Conservation (phyloP, 2,888 invertebrate genomes). For the Crioceris asparagi region DNA sequence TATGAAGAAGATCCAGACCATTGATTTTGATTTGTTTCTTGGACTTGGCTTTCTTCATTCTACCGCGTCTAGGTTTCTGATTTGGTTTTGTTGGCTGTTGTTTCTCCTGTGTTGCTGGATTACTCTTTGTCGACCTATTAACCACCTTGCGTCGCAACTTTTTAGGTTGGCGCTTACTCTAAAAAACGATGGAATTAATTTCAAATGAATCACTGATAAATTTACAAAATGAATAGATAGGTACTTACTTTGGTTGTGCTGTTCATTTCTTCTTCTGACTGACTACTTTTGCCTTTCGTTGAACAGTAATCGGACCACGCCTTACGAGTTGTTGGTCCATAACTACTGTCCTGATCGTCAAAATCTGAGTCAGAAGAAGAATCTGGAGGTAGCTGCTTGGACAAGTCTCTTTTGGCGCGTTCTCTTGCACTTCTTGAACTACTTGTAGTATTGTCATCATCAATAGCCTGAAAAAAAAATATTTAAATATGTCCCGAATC, state of each 20-base stretch:
- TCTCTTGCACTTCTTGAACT: conserved; percentile 34
- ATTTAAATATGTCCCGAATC: no score
- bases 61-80: conserved; percentile 43
- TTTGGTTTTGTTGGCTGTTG: conserved; percentile 30
- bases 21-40: conserved; percentile 68
- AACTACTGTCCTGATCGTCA: conserved; percentile 38
- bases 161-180: conserved; percentile 36
- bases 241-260: conserved; percentile 30
- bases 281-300: conserved; percentile 49
- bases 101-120: conserved; percentile 21
- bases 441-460: conserved; percentile 27
- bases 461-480: conserved; percentile 25
- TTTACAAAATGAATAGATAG: no score
- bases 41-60: conserved; percentile 49
- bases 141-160: conserved; percentile 41
- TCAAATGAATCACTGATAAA: no score
- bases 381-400: conserved; percentile 42
- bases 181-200: no score
- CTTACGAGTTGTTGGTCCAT: conserved; percentile 59
- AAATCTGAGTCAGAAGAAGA: conserved; percentile 36
- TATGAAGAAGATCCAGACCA: conserved; percentile 79
- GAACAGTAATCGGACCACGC: conserved; percentile 68
- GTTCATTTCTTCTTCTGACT: conserved; percentile 47
- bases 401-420: conserved; percentile 42
- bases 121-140: conserved; percentile 38